A percentile compares a stretch with the other conserved stretches of the same genome.
These are phyloP conservation scores for Sebastes nivosus DNA, from an alignment of 2,797 vertebrate genomes.

Conservation along the genomic window DNA sequence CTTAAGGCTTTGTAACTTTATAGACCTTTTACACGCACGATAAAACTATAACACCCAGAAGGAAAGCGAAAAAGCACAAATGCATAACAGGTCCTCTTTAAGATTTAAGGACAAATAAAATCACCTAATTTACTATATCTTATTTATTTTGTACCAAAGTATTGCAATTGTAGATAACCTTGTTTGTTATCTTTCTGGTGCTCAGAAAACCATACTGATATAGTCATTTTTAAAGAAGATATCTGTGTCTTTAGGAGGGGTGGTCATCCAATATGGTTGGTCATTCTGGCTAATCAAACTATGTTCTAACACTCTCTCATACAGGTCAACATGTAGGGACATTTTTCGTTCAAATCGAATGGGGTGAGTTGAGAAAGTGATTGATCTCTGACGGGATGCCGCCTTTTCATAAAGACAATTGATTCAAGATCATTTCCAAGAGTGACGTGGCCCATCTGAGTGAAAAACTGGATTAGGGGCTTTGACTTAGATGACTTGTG, in stretches of 20 bases:
- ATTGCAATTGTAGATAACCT: not conserved
- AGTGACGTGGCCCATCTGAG: not conserved
- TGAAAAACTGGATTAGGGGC: not conserved
- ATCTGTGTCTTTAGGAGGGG: not conserved
- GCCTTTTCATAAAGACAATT: rapidly evolving
- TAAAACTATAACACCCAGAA: too few species aligned
- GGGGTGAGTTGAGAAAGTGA: not conserved
- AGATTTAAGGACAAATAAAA: not conserved
- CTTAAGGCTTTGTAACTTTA: too few species aligned
- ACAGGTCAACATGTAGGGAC: too few species aligned
- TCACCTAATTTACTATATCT: not conserved
- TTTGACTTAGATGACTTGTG: not conserved
- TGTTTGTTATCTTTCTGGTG: not conserved
- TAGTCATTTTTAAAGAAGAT: not conserved
- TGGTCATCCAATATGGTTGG: not conserved
- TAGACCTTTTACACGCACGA: too few species aligned
- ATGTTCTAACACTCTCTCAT: not conserved
- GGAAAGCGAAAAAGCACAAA: too few species aligned
- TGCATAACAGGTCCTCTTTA: too few species aligned
- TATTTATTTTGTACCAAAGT: not conserved
- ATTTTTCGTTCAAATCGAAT: not conserved
- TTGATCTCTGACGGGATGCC: not conserved
- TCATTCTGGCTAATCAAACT: not conserved
- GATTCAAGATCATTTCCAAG: not conserved
- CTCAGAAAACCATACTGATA: not conserved